Evolutionary conservation across 2,888 invertebrate species (phyloP).

Genomic region (Ophraella communa): DNA sequence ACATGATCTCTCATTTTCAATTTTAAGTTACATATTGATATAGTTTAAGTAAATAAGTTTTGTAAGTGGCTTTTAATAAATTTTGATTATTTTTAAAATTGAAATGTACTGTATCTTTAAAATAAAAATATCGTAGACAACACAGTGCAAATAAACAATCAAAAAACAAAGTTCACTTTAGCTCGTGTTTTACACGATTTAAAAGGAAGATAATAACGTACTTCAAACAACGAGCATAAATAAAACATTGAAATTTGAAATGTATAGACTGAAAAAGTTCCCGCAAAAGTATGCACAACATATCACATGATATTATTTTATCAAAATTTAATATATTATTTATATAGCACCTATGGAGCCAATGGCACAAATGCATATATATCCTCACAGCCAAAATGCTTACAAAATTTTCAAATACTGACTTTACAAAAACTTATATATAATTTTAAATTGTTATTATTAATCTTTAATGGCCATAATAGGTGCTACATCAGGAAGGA

Average conservation of each 20-base stretch:
- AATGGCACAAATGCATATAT: conserved; percentile 60
- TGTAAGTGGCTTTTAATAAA: no score
- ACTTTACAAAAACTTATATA: conserved; percentile 52
- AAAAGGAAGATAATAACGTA: neutral
- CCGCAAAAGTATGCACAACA: conserved; percentile 48
- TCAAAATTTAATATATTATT: conserved; percentile 45
- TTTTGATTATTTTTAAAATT: no score
- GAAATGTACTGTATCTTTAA: neutral
- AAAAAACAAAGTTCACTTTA: conserved; percentile 13
- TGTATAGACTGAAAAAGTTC: conserved; percentile 29
- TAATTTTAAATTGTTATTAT: conserved; percentile 50
- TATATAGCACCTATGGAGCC: conserved; percentile 56
- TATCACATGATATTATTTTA: conserved; percentile 52
- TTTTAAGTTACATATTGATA: no score
- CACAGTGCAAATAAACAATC: conserved; percentile 14
- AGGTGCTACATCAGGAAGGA: conserved; percentile 54
- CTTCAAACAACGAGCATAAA: conserved; percentile 8
- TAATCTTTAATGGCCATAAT: conserved; percentile 51
- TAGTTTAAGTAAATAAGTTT: no score
- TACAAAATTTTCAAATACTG: conserved; percentile 57
- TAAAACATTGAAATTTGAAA: conserved; percentile 21
- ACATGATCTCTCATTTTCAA: no score
- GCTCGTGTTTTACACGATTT: conserved; percentile 1
- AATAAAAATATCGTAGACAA: neutral
- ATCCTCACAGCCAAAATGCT: conserved; percentile 59